phyloP scores from a whole-genome alignment of 2,888 invertebrate species.

The Aspidiotus destructor region DNA sequence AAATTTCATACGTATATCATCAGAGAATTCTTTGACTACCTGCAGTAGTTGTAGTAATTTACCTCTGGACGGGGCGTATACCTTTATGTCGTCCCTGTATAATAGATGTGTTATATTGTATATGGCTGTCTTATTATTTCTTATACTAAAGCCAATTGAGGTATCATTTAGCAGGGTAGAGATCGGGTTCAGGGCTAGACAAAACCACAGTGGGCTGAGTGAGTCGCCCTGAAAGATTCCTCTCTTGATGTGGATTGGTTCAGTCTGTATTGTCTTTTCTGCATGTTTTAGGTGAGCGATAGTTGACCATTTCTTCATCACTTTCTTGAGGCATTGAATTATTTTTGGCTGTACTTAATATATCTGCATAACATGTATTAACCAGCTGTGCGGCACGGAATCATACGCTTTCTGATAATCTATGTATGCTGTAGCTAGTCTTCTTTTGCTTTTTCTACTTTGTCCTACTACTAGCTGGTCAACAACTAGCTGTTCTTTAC shows the following conservation, averaged over 20 bases:
- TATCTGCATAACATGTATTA: not conserved
- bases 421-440: constrained; percentile 15
- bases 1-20: constrained; percentile 35
- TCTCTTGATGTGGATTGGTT: not conserved
- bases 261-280: not conserved
- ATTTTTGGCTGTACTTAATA: not conserved
- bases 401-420: constrained; percentile 32
- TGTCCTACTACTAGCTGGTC: constrained; percentile 15
- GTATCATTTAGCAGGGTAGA: constrained; percentile 11
- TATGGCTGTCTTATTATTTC: constrained; percentile 11
- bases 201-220: not conserved
- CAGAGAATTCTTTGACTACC: constrained; percentile 24
- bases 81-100: constrained; percentile 36
- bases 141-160: constrained; percentile 8
- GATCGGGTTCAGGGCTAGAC: not conserved
- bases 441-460: constrained; percentile 18
- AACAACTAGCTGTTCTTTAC: constrained; percentile 1
- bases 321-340: not conserved
- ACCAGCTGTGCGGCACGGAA: not conserved
- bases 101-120: constrained; percentile 34
- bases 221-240: not conserved
- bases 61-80: constrained; percentile 30
- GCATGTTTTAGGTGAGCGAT: not conserved
- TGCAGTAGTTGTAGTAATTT: constrained; percentile 24
- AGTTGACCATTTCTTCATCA: not conserved